Conservation (phyloP, 53 echinoderm and acorn worm genomes). For the Echinometra lucunter region DNA sequence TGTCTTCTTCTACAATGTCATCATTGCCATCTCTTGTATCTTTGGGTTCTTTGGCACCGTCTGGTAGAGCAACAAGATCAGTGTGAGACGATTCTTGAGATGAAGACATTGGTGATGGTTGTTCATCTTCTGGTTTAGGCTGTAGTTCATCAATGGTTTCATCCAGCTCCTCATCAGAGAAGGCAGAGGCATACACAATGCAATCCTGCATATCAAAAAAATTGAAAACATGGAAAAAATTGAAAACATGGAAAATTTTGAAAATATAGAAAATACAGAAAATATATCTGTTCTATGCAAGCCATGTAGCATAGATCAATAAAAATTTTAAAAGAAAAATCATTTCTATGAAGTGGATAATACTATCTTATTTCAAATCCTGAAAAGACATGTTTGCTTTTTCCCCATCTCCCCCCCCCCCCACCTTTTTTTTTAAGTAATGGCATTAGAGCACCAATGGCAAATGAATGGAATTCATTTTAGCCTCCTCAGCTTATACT, state of each 20-base stretch:
- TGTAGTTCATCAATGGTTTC: background rate
- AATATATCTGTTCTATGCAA: too few species aligned
- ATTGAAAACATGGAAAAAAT: background rate
- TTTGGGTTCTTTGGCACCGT: background rate
- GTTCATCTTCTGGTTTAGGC: background rate
- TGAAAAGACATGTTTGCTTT: background rate
- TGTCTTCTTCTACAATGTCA: background rate
- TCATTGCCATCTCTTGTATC: background rate
- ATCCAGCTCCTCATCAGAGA: slow-evolving; percentile 85
- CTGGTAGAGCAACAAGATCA: background rate
- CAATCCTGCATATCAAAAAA: slow-evolving; percentile 71
- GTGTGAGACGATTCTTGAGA: background rate
- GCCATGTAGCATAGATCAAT: too few species aligned
- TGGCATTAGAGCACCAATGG: background rate
- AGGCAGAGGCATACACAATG: slow-evolving; percentile 87
- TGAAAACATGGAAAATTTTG: background rate
- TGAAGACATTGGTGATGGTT: background rate
- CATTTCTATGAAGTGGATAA: background rate
- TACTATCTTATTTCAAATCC: too few species aligned
- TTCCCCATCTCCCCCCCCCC: background rate
- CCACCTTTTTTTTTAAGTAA: background rate
- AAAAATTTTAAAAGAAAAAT: background rate
- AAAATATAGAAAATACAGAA: too few species aligned
- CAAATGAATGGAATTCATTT: too few species aligned
- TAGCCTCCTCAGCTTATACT: too few species aligned